Evolutionary conservation across 2,113 vertebrate genomes (phyloP).

Genomic region (Phycodurus eques): DNA sequence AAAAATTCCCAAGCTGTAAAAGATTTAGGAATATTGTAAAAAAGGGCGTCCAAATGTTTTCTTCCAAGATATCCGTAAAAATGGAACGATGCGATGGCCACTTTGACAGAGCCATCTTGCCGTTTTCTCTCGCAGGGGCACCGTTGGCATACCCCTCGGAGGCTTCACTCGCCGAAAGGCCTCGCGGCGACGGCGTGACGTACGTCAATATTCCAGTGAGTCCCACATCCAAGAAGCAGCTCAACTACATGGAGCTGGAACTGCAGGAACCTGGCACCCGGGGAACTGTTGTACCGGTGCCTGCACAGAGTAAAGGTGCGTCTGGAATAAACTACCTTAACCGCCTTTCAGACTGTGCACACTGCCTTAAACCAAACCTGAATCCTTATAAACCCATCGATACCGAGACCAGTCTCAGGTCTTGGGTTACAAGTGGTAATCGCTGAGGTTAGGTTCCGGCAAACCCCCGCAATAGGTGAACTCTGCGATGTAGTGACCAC

Average conservation of each 20-base stretch:
- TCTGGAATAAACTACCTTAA: background rate
- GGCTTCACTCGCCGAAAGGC: conserved; percentile 61
- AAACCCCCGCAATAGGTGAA: no score
- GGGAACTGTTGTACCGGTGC: conserved; percentile 61
- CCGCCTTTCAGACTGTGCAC: no score
- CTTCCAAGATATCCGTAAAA: no score
- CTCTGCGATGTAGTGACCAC: no score
- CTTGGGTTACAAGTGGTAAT: no score
- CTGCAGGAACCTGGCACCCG: conserved; percentile 77
- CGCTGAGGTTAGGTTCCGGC: no score
- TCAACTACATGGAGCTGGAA: conserved; percentile 89
- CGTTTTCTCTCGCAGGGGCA: conserved; percentile 31
- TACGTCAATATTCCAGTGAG: conserved; percentile 89
- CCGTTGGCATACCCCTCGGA: conserved; percentile 69
- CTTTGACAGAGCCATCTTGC: background rate
- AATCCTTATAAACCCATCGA: no score
- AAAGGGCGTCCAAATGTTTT: background rate
- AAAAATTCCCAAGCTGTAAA: background rate
- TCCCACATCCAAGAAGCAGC: conserved; percentile 81
- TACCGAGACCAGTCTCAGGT: no score
- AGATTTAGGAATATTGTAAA: background rate
- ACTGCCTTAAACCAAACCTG: no score
- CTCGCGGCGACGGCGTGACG: conserved; percentile 70
- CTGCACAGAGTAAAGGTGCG: conserved; percentile 53
- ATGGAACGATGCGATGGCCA: no score